phyloP scores from a whole-genome alignment of 2,113 vertebrate genomes.

The Barbus barbus region DNA sequence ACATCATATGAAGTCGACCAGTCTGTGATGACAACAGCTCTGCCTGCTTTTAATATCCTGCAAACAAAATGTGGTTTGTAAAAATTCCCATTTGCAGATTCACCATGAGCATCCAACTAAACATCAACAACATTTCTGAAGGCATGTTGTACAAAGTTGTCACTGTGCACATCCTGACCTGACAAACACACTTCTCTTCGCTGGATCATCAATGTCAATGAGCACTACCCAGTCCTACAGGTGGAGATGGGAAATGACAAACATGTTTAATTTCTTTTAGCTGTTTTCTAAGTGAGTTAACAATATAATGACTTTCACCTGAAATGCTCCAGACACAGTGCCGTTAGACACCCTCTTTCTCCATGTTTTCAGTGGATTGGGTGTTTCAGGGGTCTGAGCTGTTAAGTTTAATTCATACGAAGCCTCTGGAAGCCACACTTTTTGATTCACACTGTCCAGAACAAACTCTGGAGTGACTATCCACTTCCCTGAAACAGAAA shows the following conservation, averaged over 20 bases:
- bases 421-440: constrained; percentile 89
- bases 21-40: constrained; percentile 77
- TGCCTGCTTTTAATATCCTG: constrained; percentile 89
- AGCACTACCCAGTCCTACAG: constrained; percentile 85
- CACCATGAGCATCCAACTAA: background rate
- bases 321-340: constrained; percentile 83
- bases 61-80: constrained; percentile 46
- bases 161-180: constrained; percentile 73
- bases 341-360: constrained; percentile 77
- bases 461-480: constrained; percentile 90
- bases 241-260: background rate
- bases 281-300: background rate
- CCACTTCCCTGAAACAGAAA: constrained; percentile 85
- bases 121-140: too few relatives aligned
- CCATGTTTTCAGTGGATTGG: constrained; percentile 71
- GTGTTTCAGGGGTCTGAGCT: constrained; percentile 34
- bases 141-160: background rate
- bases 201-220: constrained; percentile 75
- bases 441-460: constrained; percentile 86
- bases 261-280: background rate
- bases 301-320: constrained; percentile 57
- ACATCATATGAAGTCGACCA: constrained; percentile 65
- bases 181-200: constrained; percentile 78
- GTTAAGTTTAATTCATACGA: constrained; percentile 81
- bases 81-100: background rate